Base-by-base conservation (phyloP, 2,888 invertebrate species). In the Brenthis ino region DNA sequence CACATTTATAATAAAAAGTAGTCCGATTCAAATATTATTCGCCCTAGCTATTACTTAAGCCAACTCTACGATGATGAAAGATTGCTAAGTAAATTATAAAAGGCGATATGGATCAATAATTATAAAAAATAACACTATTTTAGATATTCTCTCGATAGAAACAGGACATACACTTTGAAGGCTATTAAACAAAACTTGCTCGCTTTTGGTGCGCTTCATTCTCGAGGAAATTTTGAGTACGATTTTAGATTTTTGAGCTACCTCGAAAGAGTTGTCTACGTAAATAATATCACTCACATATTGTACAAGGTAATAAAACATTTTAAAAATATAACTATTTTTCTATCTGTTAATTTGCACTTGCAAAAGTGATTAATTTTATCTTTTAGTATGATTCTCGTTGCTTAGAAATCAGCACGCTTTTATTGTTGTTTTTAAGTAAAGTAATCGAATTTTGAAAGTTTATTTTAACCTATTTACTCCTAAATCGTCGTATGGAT, bases 231-330 rank as follows among this genome's bases (percentile, higher is more conserved):
- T 6, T 65, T 67, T n/a, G 63, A 66, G 0, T 76, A 77, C 12
- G 75, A 79, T 64, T 57, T 75, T 47, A 65, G 70, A 47, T 85
- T 87, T 68, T 78, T 80, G 67, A 70, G 77, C 16, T 76, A 80
- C 65, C 72, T 86, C 14, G 69, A 75, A 14, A 78, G 76, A 28
- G 61, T 75, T 3, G 75, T 75, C n/a, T 68, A 74, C 0, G 70
- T 76, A 20, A 72, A 75, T 37, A 85, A 83, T 61, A 71, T 81
- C 55, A 83, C 79, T 8, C 74, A 82, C 47, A 71, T 82, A 3
- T 72, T 81, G 64, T 70, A 75, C 16, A 74, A 72, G 74, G 83
- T 87, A 56, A 51, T 11, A 1, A 14, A 1, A 12, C 16, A 11
- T 28, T 6, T 65, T 3, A 55, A 12, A 13, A 6, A 13, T n/a